These are phyloP conservation scores for Oreochromis spilurus DNA, from an alignment of 2,113 vertebrate genomes.

Conservation along the genomic window DNA sequence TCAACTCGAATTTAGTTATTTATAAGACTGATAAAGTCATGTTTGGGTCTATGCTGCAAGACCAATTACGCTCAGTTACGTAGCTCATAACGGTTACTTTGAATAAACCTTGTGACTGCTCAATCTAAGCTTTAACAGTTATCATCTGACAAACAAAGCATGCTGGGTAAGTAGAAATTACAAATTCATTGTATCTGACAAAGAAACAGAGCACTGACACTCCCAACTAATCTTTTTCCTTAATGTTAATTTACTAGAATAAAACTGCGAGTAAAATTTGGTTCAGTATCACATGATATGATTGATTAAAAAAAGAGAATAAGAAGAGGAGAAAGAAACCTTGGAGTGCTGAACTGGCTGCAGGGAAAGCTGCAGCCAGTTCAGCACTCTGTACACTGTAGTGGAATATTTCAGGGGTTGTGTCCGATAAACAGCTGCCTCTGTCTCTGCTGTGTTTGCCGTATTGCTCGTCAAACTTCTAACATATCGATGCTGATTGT, in stretches of 20 bases:
- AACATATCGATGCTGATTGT: constrained; percentile 27
- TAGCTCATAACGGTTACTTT: not conserved
- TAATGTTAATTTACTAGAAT: not conserved
- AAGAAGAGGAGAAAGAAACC: not conserved
- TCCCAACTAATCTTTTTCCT: not conserved
- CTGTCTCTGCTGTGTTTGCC: constrained; percentile 5
- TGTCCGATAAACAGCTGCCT: constrained; percentile 1
- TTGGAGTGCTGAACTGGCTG: not conserved
- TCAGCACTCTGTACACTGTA: not conserved
- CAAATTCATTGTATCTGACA: not conserved
- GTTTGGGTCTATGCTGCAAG: not conserved
- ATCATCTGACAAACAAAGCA: not conserved
- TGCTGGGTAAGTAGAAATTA: not conserved
- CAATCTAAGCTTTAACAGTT: not conserved
- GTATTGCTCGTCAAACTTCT: not conserved
- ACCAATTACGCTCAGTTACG: not conserved
- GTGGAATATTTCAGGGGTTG: not conserved
- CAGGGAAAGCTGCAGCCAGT: not conserved
- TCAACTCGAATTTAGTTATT: not conserved
- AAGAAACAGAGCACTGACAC: not conserved
- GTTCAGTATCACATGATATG: not conserved
- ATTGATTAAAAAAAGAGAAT: not conserved
- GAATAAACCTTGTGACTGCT: not conserved
- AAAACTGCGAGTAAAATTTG: not conserved
- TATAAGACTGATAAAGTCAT: not conserved